Evolutionary conservation across 2,888 invertebrate species (phyloP), one percentile per base, ranked within the genome.

Genomic region (Hydrotaea diabolus): DNA sequence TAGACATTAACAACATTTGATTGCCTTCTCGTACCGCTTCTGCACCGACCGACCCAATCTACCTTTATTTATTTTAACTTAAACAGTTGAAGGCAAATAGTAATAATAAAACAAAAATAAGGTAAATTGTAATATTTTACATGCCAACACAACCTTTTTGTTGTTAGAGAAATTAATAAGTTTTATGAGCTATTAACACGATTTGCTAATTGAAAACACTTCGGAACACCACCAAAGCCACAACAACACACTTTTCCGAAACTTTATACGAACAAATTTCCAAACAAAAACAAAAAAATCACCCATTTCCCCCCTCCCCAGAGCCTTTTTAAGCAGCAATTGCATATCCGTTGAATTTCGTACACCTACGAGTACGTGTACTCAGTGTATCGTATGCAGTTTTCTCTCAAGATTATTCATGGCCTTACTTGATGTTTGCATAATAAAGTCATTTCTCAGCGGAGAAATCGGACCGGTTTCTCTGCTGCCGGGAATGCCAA

Each of bases 101-200:
- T 31, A 31, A 7, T 31, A 31, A 31, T 4, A 49, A 13, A 49
- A 49, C n/a, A 39, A 49, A 13, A 15, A 13, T 49, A 49, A 49
- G 3, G 15, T 26, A 59, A 59, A 59, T 59, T 23, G 59, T 26
- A 59, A 59, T 59, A 59, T 36, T 64, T 64, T 11, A 64, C 8
- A 36, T 64, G 21, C 13, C 64, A 36, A 21, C 21, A 53, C 76
- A 74, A 73, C 77, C 77, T 77, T 73, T 81, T 82, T 82, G 81
- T 82, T 82, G 77, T 82, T 69, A 73, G 13, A 57, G 39, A 72
- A 73, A 57, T 77, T 57, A 66, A 73, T 73, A 59, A 80, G 71
- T 82, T 82, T 77, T 66, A 81, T 82, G 73, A 17, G 81, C n/a
- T 73, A 46, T 66, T 57, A 73, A 57, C 81, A 82, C 77, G 81